These are phyloP conservation scores for Tinamus guttatus DNA, from an alignment of 2,113 vertebrate species.

Conservation along the genomic window DNA sequence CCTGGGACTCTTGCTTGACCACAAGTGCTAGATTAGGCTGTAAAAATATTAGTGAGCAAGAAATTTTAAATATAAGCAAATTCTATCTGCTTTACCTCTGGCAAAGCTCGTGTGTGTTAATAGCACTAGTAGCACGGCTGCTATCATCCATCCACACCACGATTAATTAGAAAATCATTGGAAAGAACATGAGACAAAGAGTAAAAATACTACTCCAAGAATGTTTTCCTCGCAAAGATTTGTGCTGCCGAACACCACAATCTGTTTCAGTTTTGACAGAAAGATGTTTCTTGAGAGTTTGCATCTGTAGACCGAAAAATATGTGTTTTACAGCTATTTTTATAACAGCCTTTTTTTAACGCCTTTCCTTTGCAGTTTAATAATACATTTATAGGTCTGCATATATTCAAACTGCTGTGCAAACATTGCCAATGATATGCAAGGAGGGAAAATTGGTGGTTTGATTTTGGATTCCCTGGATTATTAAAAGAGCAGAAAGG, in stretches of 20 bases:
- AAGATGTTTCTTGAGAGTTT: conserved; percentile 65
- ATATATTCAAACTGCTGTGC: not conserved
- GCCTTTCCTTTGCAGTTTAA: conserved; percentile 53
- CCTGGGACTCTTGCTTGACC: not conserved
- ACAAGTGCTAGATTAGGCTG: not conserved
- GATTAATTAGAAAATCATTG: conserved; percentile 47
- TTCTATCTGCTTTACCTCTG: not conserved
- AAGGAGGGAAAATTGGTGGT: not conserved
- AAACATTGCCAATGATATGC: not conserved
- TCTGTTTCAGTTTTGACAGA: conserved; percentile 71
- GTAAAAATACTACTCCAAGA: conserved; percentile 33
- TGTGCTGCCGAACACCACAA: conserved; percentile 57
- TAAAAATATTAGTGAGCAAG: not conserved
- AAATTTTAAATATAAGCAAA: conserved; percentile 7
- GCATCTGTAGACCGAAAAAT: conserved; percentile 67
- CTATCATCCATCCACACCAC: not conserved
- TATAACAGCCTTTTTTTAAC: conserved; percentile 55
- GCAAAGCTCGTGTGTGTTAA: not conserved
- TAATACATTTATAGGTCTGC: conserved; percentile 18
- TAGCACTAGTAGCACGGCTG: not conserved
- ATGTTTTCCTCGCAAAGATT: conserved; percentile 56
- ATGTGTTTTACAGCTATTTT: conserved; percentile 55
- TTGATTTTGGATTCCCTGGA: conserved; percentile 3
- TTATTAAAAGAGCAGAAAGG: conserved; percentile 4
- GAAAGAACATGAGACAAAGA: conserved; percentile 18